Conservation (phyloP, 2,888 invertebrate species). For the Himalopsyche japonica region DNA sequence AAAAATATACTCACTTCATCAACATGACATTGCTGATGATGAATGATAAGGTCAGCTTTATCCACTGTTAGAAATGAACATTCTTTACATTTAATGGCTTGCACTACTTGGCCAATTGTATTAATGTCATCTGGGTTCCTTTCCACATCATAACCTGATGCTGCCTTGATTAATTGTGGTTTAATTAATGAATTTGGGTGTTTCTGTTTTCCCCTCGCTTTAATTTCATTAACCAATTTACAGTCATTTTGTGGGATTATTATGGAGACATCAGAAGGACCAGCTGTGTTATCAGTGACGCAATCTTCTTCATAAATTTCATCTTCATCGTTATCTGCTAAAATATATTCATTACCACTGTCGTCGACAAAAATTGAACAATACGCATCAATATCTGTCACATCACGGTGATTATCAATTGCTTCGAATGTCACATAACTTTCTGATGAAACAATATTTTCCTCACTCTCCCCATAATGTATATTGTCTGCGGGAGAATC, state of each 20-base stretch:
- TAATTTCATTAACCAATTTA: not conserved
- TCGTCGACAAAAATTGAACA: constrained; percentile 27
- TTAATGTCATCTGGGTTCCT: constrained; percentile 44
- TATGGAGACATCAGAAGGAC: not conserved
- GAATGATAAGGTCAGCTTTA: constrained; percentile 48
- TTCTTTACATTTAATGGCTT: constrained; percentile 60
- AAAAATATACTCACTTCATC: constrained; percentile 40
- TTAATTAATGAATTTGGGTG: not conserved
- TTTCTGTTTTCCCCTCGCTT: not conserved
- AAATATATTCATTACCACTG: constrained; percentile 37
- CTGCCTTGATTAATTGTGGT: not conserved
- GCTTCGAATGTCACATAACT: not conserved
- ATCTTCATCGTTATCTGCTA: constrained; percentile 45
- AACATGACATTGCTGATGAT: constrained; percentile 48
- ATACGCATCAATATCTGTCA: not conserved
- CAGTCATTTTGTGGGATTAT: not conserved
- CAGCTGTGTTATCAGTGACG: constrained; percentile 3
- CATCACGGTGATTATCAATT: not conserved
- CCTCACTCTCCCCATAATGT: not conserved
- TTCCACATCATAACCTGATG: not conserved
- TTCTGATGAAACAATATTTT: not conserved
- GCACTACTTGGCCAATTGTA: constrained; percentile 59
- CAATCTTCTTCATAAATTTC: constrained; percentile 45
- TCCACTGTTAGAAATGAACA: constrained; percentile 56
- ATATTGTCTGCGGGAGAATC: not conserved